Conservation (phyloP, 2,888 invertebrate species). For the Orchestes rusci region DNA sequence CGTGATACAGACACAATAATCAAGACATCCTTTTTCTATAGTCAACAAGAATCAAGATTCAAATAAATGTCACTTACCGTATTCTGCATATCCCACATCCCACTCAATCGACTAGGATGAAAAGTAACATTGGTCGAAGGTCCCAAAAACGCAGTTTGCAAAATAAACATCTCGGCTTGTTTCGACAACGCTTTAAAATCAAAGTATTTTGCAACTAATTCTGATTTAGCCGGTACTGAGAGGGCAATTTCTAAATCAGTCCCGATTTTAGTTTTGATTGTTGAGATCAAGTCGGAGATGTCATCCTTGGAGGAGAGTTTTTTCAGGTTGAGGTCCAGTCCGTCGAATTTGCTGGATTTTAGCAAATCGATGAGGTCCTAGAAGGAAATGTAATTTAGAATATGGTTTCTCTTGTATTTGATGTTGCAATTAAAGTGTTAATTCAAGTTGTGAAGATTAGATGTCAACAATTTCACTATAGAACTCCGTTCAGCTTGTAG, state of each 20-base stretch:
- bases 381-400: conserved; percentile 24
- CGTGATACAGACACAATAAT: no score
- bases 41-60: no score
- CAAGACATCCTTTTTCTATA: no score
- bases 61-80: conserved; percentile 48
- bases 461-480: no score
- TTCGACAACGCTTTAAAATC: conserved; percentile 60
- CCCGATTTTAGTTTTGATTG: conserved; percentile 43
- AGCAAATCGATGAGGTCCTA: conserved; percentile 45
- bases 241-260: conserved; percentile 52
- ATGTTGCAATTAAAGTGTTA: no score
- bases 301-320: conserved; percentile 39
- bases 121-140: conserved; percentile 61
- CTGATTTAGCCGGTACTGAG: conserved; percentile 57
- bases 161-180: conserved; percentile 58
- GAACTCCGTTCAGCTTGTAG: no score
- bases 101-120: conserved; percentile 68
- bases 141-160: conserved; percentile 61
- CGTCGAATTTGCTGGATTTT: conserved; percentile 38
- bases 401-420: not conserved
- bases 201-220: conserved; percentile 62
- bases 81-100: conserved; percentile 70
- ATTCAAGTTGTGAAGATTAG: no score
- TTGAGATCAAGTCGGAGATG: conserved; percentile 49
- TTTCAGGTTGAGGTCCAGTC: conserved; percentile 38